Conservation (phyloP, 2,113 vertebrate genomes). For the Passer domesticus region DNA sequence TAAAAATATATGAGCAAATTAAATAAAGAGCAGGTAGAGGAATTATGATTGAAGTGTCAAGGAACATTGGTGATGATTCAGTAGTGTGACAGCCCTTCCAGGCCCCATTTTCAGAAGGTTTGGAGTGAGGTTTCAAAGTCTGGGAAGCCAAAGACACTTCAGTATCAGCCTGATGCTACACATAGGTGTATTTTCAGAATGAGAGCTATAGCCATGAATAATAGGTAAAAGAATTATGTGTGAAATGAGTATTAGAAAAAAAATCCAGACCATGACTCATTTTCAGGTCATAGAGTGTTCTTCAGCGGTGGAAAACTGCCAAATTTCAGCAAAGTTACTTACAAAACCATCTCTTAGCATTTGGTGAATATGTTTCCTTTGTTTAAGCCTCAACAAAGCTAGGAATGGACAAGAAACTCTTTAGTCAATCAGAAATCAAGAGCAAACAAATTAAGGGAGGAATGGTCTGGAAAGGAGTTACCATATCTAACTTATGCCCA, state of each 20-base stretch:
- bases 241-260: constrained; percentile 22
- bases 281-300: not conserved
- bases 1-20: not conserved
- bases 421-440: not conserved
- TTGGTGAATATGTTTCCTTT: not conserved
- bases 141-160: not conserved
- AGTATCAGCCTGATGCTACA: not conserved
- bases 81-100: not conserved
- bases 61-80: not conserved
- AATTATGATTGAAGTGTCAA: not conserved
- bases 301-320: not conserved
- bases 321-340: not conserved
- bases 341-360: not conserved
- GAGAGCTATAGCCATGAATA: not conserved
- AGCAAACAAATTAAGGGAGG: not conserved
- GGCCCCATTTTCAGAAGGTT: not conserved
- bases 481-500: not conserved
- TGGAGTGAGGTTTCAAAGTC: not conserved
- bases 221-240: not conserved
- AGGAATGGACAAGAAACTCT: not conserved
- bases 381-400: not conserved
- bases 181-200: not conserved
- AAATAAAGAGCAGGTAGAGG: not conserved
- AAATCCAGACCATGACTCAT: not conserved
- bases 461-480: not conserved